Conservation (phyloP, 2,113 vertebrate species). For the Tupaia tana region DNA sequence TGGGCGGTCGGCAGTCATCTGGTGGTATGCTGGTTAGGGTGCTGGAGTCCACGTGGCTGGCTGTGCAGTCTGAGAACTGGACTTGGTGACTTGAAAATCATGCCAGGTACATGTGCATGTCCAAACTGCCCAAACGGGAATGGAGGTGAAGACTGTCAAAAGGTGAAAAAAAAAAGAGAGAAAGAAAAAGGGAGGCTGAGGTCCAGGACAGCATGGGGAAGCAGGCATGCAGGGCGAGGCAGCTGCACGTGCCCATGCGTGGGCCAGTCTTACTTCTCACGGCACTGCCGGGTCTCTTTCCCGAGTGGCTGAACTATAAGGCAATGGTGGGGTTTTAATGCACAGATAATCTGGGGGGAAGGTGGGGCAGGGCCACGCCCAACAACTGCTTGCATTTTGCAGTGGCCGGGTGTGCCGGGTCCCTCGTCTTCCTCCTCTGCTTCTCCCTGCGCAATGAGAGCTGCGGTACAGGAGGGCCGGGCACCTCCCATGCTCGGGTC, state of each 20-base stretch:
- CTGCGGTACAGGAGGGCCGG: not conserved
- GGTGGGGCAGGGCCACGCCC: not conserved
- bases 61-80: too few relatives aligned
- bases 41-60: too few relatives aligned
- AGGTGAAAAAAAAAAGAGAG: too few relatives aligned
- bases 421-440: not conserved
- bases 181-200: not conserved
- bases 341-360: not conserved
- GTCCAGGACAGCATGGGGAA: not conserved
- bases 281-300: not conserved
- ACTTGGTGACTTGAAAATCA: too few relatives aligned
- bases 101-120: too few relatives aligned
- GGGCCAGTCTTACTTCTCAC: not conserved
- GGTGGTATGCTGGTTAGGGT: too few relatives aligned
- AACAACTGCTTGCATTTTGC: not conserved
- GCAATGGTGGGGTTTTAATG: not conserved
- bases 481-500: not conserved
- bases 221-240: not conserved
- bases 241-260: accelerated
- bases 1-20: too few relatives aligned
- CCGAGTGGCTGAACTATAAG: not conserved
- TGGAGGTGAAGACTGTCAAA: too few relatives aligned
- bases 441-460: not conserved
- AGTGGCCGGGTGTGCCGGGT: not conserved
- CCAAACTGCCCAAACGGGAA: too few relatives aligned